Base-by-base conservation (phyloP, 1,140 invertebrate species). In the Caerostris darwini region DNA sequence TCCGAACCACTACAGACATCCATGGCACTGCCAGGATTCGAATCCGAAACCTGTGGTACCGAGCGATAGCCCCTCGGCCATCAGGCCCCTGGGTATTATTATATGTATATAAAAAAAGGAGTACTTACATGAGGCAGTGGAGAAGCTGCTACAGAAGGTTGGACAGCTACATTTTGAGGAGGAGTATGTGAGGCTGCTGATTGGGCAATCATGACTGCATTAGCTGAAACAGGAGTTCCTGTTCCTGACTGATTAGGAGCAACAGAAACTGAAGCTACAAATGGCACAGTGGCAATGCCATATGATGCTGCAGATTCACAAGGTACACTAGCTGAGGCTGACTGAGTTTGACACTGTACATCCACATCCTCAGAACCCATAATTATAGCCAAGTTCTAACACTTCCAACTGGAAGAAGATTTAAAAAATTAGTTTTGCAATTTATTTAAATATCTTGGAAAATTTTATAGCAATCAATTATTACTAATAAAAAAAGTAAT, bases 311-410 rank as follows among this genome's bases (percentile, higher is more conserved):
- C 87, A 83, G 93, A 94, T 69, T 90, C 87, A 85, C 93, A 94
- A 50, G 93, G 88, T 19, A 90, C 87, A 85, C 58, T 90, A 67
- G 88, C 93, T 67, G 87, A 90, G 17, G 81, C 87, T 67, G 93
- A 94, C 87, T 94, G 93, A 69, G 87, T 83, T 82, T 94, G 92
- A 82, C 92, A 94, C 69, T 94, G 92, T 7, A 88, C 86, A 54
- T 94, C 92, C 19, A 77, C 87, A 85, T 94, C 93, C 53, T 94
- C 93, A 94, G 93, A 94, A 67, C 93, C 93, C 93, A 94, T 94
- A 17, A 12, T 90, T 58, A 69, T 14, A 14, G 8, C n/a, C 61
- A 17, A 77, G 19, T 81, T 58, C 61, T 64, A 71, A 12, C 12
- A 50, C 77, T 54, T 81, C 10, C 69, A 17, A 12, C 90, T 91